Evolutionary conservation across 1,140 invertebrate species (phyloP), one percentile per base, ranked within the genome.

Genomic region (Eurosta solidaginis): DNA sequence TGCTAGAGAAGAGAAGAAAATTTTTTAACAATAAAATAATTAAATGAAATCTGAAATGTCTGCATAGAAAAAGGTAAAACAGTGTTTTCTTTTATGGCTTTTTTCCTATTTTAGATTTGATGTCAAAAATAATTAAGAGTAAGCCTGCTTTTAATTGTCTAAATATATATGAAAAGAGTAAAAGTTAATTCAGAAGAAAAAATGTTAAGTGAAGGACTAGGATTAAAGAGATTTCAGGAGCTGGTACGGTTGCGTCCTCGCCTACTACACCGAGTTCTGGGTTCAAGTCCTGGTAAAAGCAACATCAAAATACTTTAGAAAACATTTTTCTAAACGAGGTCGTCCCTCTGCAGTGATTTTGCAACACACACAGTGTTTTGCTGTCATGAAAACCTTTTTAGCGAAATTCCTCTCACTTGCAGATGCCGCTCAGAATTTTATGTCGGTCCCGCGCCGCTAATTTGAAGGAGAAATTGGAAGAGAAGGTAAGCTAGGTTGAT

Each of bases 1-100:
- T 74, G 73, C 73, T 29, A 40, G 59, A 40, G 40, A 68, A 68
- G 59, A n/a, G 59, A 22, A 68, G 59, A 68, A 40, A 68, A 68
- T 20, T 14, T n/a, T 7, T 33, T 29, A 68, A 68, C 59, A 68
- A 68, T 68, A 68, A 20, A 29, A 40, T 68, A 68, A 68, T 68
- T 68, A 68, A 68, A 68, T 68, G 59, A 68, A 68, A 68, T 40
- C 59, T 68, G 59, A 68, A 68, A 68, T n/a, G 59, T 68, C 59
- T 68, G 33, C 33, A 68, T 40, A 68, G 59, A 68, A 68, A 68
- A 7, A 36, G 2, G 49, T 40, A 68, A 40, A 68, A 40, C 20
- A 40, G 22, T 40, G 36, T 68, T 68, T 40, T 29, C 14, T 68
- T 68, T 68, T 27, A 27, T 68, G 33, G 27, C 40, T 68, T 68